Evolutionary conservation across 2,888 invertebrate species (phyloP).

Genomic region (Eupeodes latifasciatus): DNA sequence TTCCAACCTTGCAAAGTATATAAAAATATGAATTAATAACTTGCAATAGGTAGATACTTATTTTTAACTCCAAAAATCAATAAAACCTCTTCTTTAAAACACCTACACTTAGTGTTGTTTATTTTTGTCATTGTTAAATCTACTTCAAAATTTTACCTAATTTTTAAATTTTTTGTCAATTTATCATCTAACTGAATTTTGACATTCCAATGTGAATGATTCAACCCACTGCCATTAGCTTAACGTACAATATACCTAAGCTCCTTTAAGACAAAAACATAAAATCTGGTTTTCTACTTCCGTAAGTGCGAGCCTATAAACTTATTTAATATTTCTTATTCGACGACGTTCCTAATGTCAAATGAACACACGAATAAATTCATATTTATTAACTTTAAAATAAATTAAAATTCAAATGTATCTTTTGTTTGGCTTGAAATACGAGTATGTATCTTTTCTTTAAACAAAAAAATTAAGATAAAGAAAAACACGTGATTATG

Average conservation of each 20-base stretch:
- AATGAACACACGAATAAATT: conserved; percentile 42
- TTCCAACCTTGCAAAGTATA: too few species aligned
- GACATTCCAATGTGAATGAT: conserved; percentile 37
- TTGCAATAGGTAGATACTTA: too few species aligned
- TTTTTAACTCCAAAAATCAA: too few species aligned
- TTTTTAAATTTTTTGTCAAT: conserved; percentile 18
- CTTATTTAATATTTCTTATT: neutral
- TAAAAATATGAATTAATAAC: too few species aligned
- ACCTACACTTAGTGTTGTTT: too few species aligned
- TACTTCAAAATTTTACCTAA: neutral
- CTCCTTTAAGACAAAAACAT: neutral
- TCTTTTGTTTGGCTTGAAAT: conserved; percentile 12
- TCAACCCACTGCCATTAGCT: conserved; percentile 33
- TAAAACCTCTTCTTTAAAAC: too few species aligned
- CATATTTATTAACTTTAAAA: neutral
- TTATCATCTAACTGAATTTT: conserved; percentile 42
- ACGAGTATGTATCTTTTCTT: neutral
- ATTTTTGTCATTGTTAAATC: neutral
- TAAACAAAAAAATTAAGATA: neutral
- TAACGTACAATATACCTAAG: neutral
- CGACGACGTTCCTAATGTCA: neutral
- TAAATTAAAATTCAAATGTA: conserved; percentile 28
- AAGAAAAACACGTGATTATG: conserved; percentile 49
- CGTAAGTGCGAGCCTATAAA: conserved; percentile 55
- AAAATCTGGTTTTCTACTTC: conserved; percentile 16